These are phyloP conservation scores for Antigone vipio DNA, from an alignment of 2,113 vertebrate genomes.

Conservation along the genomic window DNA sequence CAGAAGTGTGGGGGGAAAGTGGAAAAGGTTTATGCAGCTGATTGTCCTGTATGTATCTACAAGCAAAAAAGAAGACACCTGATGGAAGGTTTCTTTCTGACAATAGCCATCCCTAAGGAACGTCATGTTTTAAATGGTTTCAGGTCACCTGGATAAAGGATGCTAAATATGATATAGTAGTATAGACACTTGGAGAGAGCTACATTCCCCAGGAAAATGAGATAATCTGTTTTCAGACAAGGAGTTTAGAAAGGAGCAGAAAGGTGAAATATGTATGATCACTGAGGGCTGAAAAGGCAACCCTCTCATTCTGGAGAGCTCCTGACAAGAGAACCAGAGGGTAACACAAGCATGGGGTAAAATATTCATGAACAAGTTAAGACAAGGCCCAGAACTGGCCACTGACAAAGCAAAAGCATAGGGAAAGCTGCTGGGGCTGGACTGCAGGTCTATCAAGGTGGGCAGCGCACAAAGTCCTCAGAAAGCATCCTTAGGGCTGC, in stretches of 20 bases:
- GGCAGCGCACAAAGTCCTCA: background rate
- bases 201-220: background rate
- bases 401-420: background rate
- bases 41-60: background rate
- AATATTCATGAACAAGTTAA: background rate
- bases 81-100: background rate
- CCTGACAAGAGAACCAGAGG: background rate
- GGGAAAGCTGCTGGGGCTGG: background rate
- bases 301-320: background rate
- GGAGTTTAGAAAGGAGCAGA: background rate
- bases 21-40: background rate
- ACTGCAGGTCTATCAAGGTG: background rate
- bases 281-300: background rate
- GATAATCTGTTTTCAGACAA: background rate
- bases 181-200: background rate
- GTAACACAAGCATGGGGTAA: accelerated
- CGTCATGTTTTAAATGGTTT: background rate
- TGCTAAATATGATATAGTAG: background rate
- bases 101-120: background rate
- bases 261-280: background rate
- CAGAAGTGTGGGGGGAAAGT: background rate
- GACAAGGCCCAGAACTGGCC: background rate
- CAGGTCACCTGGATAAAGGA: background rate
- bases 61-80: background rate
- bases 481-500: background rate